Conservation (phyloP, 2,888 invertebrate genomes). For the Dryadula phaetusa region DNA sequence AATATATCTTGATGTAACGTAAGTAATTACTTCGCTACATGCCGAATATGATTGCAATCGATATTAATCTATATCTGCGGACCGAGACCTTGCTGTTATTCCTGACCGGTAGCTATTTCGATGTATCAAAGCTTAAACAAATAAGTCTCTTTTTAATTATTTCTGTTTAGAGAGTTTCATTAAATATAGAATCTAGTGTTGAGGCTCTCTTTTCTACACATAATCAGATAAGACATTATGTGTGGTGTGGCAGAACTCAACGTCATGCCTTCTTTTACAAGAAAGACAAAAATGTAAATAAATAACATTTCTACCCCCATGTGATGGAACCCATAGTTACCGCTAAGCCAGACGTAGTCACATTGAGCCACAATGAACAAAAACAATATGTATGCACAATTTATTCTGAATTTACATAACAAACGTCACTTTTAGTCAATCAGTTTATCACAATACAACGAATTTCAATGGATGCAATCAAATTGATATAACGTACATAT, state of each 20-base stretch:
- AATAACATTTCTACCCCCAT: too few relatives aligned
- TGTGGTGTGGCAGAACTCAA: too few relatives aligned
- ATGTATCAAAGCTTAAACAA: not conserved
- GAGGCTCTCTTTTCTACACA: not conserved
- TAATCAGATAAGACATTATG: not conserved
- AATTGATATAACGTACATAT: not conserved
- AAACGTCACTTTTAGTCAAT: constrained; percentile 13
- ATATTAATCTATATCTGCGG: constrained; percentile 10
- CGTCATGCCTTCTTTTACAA: too few relatives aligned
- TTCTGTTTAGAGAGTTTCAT: not conserved
- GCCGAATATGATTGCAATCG: constrained; percentile 14
- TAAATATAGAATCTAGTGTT: not conserved
- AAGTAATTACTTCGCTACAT: not conserved
- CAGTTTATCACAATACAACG: not conserved
- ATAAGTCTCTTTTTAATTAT: not conserved
- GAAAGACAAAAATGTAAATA: too few relatives aligned
- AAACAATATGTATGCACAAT: constrained; percentile 1
- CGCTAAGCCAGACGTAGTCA: too few relatives aligned
- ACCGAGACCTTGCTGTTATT: constrained; percentile 12
- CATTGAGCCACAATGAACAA: not conserved
- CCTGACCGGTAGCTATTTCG: not conserved
- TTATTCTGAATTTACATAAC: not conserved
- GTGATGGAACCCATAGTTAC: too few relatives aligned
- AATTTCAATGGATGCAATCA: constrained; percentile 18
- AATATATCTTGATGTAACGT: not conserved